These are phyloP conservation scores for Branchipolynoe longqiensis DNA, from an alignment of 2,888 invertebrate species.

Conservation along the genomic window DNA sequence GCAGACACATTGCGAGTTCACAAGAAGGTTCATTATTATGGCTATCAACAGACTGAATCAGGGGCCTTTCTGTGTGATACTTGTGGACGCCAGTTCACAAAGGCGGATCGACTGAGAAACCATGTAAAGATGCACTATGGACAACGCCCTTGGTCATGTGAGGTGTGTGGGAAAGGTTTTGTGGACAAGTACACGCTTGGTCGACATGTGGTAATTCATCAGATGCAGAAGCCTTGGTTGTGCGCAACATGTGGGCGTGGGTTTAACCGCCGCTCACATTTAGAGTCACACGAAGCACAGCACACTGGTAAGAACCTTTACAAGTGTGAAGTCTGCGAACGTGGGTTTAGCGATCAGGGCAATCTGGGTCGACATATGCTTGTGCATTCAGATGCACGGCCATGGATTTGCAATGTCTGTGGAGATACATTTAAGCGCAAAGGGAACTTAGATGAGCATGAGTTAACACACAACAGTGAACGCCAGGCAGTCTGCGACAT, in stretches of 20 bases:
- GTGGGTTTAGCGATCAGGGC: constrained; percentile 24
- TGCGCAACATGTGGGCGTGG: constrained; percentile 41
- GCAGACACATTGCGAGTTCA: constrained; percentile 9
- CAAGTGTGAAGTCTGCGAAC: constrained; percentile 39
- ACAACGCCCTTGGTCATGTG: constrained; percentile 11
- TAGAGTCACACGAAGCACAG: constrained; percentile 34
- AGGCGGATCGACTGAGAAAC: neutral
- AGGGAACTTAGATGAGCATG: constrained; percentile 35
- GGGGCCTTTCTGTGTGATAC: constrained; percentile 17
- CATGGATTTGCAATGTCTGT: constrained; percentile 21
- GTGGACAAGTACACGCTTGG: constrained; percentile 15
- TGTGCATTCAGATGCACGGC: constrained; percentile 35
- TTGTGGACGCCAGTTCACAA: constrained; percentile 26
- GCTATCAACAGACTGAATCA: neutral
- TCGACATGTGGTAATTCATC: constrained; percentile 19
- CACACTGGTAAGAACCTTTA: constrained; percentile 21
- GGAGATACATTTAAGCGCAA: constrained; percentile 33
- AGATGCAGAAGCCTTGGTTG: constrained; percentile 26
- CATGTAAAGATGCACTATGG: constrained; percentile 47
- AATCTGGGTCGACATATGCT: constrained; percentile 41
- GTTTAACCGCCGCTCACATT: constrained; percentile 5
- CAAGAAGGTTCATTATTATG: constrained; percentile 30
- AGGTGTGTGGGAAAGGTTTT: constrained; percentile 28
- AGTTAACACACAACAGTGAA: constrained; percentile 26
- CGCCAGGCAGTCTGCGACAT: constrained; percentile 10